Percentiles rank a stretch among this genome's conserved stretches.
These are phyloP conservation scores for Syritta pipiens DNA, from an alignment of 2,888 invertebrate species.

Conservation along the genomic window DNA sequence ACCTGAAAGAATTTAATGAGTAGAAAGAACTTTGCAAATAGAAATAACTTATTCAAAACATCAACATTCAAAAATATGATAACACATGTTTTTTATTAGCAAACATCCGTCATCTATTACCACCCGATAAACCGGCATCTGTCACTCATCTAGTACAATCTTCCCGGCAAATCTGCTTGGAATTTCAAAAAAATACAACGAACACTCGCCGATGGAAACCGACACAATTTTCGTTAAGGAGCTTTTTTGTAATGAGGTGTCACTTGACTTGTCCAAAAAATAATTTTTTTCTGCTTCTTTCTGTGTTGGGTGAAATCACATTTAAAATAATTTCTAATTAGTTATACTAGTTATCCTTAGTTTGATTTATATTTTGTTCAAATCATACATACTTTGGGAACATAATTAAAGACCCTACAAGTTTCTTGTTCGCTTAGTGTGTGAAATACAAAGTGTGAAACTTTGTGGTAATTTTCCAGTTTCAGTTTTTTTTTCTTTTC, in stretches of 20 bases:
- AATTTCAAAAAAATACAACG: slow-evolving; percentile 58
- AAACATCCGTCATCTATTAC: not conserved
- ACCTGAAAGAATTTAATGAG: too few relatives aligned
- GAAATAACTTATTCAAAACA: too few relatives aligned
- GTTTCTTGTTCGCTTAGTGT: slow-evolving; percentile 6
- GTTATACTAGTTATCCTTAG: slow-evolving; percentile 24
- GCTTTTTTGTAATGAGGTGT: slow-evolving; percentile 68
- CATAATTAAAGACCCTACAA: not conserved
- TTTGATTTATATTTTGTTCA: slow-evolving; percentile 11
- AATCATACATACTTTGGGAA: slow-evolving; percentile 1
- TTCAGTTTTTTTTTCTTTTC: too few relatives aligned
- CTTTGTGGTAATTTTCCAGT: slow-evolving; percentile 60
- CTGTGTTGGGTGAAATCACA: slow-evolving; percentile 57
- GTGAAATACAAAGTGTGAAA: slow-evolving; percentile 23
- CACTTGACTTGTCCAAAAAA: slow-evolving; percentile 67
- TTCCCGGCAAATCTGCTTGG: slow-evolving; percentile 36
- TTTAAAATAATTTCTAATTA: slow-evolving; percentile 13
- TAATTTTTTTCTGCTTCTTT: slow-evolving; percentile 48
- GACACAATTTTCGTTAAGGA: slow-evolving; percentile 64
- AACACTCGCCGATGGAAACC: slow-evolving; percentile 53
- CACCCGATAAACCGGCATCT: not conserved
- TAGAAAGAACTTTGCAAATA: too few relatives aligned
- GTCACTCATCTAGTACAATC: slow-evolving; percentile 31
- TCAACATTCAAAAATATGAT: too few relatives aligned
- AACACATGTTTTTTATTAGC: not conserved